Evolutionary conservation across 2,113 vertebrate genomes (phyloP).

Genomic region (Scartelaos histophorus): DNA sequence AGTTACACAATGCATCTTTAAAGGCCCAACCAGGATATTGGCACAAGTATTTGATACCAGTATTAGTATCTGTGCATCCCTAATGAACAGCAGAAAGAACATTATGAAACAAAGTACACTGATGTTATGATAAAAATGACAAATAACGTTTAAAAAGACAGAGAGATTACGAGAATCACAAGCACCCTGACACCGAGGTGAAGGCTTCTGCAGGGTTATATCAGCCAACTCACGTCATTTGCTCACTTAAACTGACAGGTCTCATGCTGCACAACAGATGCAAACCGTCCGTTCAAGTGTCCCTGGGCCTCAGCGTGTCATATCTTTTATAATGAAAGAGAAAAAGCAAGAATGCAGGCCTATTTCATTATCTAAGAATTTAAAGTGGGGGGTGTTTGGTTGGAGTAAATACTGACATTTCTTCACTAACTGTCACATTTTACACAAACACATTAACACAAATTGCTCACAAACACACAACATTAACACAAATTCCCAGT

Average conservation of each 20-base stretch:
- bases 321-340: not conserved
- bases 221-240: not conserved
- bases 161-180: not conserved
- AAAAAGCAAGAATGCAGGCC: not conserved
- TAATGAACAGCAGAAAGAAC: too few species aligned
- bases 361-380: not conserved
- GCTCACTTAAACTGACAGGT: not conserved
- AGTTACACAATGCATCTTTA: too few species aligned
- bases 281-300: not conserved
- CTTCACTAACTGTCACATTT: not conserved
- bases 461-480: not conserved
- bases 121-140: too few species aligned
- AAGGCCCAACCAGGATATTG: too few species aligned
- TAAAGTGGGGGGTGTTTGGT: conserved; percentile 1
- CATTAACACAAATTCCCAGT: not conserved
- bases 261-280: not conserved
- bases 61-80: too few species aligned
- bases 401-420: conserved; percentile 1
- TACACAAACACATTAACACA: not conserved
- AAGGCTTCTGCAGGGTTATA: not conserved
- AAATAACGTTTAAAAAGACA: too few species aligned
- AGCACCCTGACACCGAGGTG: not conserved
- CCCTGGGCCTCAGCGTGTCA: not conserved
- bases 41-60: too few species aligned
- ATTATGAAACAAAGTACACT: too few species aligned